Evolutionary conservation across 2,888 invertebrate genomes (phyloP), one percentile per base, ranked within the genome.

Genomic region (Acronicta alni): DNA sequence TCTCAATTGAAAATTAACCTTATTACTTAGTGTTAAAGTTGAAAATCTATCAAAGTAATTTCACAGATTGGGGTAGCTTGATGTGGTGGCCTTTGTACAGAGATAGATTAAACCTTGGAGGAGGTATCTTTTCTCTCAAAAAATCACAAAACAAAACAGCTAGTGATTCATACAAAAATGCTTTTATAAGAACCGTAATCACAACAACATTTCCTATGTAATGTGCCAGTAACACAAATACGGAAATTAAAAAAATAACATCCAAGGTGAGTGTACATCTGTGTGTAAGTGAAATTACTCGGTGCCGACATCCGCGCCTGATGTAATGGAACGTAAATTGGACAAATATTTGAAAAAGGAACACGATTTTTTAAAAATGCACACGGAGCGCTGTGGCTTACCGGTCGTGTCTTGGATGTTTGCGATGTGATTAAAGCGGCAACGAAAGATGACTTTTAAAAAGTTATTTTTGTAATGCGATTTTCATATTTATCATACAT

Each of bases 281-380:
- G 42, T 32, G 20, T 66, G 39, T 30, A 49, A 62, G 42, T 43
- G 35, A 60, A 74, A 75, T 77, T 57, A 72, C 68, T 63, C 55
- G 56, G 58, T 53, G 17, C 39, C 49, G 42, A 39, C 57, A 32
- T 52, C 56, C 48, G 16, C 61, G 58, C 53, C 58, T 48, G 39
- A 44, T 18, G 18, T 75, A 76, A 77, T 76, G 72, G 78, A 66
- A 77, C 72, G 62, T 62, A 76, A 75, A 77, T 76, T 57, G 59
- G 41, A 48, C 39, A 72, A 77, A 77, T 77, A 76, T 72, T 75
- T 75, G 60, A 23, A 61, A 74, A 59, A 53, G 57, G 32, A 56
- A 71, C 47, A 42, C 56, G 51, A n/a, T 18, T 70, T 60, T 30
- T 57, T 56, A 26, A 52, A 42, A 46, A 56, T 58, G 63, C 63